phyloP scores from a whole-genome alignment of 2,797 vertebrate species.

The Ctenosaura bakeri region DNA sequence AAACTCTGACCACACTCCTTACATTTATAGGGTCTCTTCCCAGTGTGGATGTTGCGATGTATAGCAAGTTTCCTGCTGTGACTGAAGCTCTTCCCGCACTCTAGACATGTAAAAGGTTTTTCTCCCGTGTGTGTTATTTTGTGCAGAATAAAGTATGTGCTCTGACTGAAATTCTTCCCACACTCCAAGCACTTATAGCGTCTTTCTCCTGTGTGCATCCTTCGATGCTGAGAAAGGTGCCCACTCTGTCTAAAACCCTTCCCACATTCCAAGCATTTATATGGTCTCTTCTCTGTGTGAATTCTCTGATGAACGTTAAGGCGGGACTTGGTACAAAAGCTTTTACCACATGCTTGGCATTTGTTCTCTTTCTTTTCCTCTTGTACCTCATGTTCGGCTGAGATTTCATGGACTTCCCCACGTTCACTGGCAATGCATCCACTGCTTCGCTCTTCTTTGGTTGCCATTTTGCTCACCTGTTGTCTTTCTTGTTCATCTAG shows the following conservation, averaged over 20 bases:
- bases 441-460: not conserved
- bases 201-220: constrained; percentile 17
- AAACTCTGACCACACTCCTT: not conserved
- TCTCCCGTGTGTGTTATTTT: constrained; percentile 1
- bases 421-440: not conserved
- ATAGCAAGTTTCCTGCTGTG: constrained; percentile 10
- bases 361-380: not conserved
- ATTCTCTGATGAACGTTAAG: constrained; percentile 28
- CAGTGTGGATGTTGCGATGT: not conserved
- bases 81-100: constrained; percentile 14
- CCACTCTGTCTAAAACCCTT: constrained; percentile 57
- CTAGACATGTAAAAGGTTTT: constrained; percentile 1
- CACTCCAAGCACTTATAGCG: constrained; percentile 14
- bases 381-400: not conserved
- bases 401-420: not conserved
- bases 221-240: constrained; percentile 35
- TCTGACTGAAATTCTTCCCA: constrained; percentile 51
- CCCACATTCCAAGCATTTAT: constrained; percentile 16
- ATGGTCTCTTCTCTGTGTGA: constrained; percentile 10
- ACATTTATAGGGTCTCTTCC: not conserved
- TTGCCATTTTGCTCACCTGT: not conserved
- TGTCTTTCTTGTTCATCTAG: not conserved
- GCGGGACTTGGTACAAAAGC: constrained; percentile 22
- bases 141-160: constrained; percentile 14
- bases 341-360: not conserved